phyloP scores from a whole-genome alignment of 2,888 invertebrate species.

The Pachymerium ferrugineum region DNA sequence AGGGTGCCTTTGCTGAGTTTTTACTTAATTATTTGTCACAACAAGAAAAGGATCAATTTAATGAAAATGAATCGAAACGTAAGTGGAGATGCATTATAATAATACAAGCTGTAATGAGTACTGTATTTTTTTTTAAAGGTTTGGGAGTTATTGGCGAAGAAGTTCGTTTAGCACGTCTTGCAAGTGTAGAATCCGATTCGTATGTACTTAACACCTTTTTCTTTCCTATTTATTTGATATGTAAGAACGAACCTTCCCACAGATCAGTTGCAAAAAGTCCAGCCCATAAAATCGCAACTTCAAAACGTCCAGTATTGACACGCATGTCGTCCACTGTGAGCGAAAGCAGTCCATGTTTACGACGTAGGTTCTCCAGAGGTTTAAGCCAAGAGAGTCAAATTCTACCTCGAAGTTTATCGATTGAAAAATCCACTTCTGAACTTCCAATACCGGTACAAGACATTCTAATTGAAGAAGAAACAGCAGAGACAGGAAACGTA shows the following conservation, averaged over 20 bases:
- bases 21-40: constrained; percentile 51
- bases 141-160: background rate
- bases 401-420: background rate
- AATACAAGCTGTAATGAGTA: too few species aligned
- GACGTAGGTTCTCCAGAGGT: background rate
- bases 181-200: background rate
- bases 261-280: background rate
- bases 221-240: background rate
- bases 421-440: background rate
- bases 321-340: background rate
- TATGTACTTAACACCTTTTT: background rate
- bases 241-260: background rate
- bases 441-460: background rate
- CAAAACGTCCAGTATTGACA: background rate
- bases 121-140: background rate
- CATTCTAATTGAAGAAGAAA: background rate
- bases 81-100: background rate
- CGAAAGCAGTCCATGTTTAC: background rate
- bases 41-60: constrained; percentile 47
- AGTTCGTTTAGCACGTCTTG: background rate
- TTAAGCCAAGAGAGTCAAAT: background rate
- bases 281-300: background rate
- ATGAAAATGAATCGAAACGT: constrained; percentile 34
- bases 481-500: background rate
- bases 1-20: constrained; percentile 56